A percentile compares a stretch with the other conserved stretches of the same genome.
These are phyloP conservation scores for Ammodytes dubius DNA, from an alignment of 2,113 vertebrate genomes.

Conservation along the genomic window DNA sequence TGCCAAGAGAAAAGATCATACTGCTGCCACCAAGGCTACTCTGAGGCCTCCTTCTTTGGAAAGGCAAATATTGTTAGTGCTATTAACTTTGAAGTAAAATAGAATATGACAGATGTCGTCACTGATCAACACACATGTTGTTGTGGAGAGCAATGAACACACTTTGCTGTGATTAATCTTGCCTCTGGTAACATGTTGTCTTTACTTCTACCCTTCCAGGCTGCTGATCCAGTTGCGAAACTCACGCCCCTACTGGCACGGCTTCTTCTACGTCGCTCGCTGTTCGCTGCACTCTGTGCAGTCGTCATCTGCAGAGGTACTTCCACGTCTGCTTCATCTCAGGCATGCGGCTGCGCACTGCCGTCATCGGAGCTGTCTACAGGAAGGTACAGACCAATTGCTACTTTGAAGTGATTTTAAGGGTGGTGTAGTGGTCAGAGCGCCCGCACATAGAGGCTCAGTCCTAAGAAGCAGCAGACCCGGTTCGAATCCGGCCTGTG, in stretches of 20 bases:
- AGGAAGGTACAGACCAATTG: conserved; percentile 87
- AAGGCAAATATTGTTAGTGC: too few species aligned
- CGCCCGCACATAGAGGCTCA: too few species aligned
- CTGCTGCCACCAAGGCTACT: too few species aligned
- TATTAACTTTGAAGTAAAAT: too few species aligned
- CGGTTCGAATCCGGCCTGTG: too few species aligned
- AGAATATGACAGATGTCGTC: not conserved
- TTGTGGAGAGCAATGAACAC: not conserved
- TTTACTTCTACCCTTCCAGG: conserved; percentile 73
- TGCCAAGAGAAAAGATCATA: too few species aligned
- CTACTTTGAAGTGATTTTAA: too few species aligned
- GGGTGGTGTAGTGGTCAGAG: too few species aligned
- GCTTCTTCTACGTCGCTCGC: conserved; percentile 90
- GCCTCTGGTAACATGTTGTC: not conserved
- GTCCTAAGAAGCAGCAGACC: too few species aligned
- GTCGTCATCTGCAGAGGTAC: conserved; percentile 95
- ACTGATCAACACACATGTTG: not conserved
- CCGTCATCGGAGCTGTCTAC: conserved; percentile 93
- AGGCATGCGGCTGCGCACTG: conserved; percentile 95
- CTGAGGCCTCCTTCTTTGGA: too few species aligned
- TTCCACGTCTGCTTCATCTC: conserved; percentile 98
- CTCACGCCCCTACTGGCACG: conserved; percentile 91
- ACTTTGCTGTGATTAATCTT: not conserved
- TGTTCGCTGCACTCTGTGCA: conserved; percentile 92
- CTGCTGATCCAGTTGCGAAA: conserved; percentile 91